Percentiles rank a stretch among this genome's conserved stretches.
Conservation (phyloP, 2,888 invertebrate species). For the Carabus problematicus region DNA sequence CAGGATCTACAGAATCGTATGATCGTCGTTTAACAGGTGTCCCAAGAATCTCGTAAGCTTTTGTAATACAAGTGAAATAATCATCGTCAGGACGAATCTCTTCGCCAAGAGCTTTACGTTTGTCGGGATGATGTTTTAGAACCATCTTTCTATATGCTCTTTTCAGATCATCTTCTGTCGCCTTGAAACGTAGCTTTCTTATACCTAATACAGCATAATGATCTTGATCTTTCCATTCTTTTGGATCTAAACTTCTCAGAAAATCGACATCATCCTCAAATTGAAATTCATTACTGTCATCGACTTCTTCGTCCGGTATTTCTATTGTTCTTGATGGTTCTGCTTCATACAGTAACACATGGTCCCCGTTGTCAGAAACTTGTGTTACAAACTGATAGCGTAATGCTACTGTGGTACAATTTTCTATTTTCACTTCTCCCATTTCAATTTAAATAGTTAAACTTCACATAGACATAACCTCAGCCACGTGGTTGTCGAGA, state of each 20-base stretch:
- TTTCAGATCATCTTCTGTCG: constrained; percentile 92
- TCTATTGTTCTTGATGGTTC: constrained; percentile 55
- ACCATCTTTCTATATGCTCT: constrained; percentile 91
- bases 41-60: constrained; percentile 92
- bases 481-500: constrained; percentile 35
- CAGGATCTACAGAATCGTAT: constrained; percentile 96
- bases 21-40: constrained; percentile 82
- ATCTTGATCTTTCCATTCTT: constrained; percentile 97
- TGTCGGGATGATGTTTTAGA: constrained; percentile 97
- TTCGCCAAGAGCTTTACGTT: constrained; percentile 90
- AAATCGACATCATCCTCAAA: constrained; percentile 81
- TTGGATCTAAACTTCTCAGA: constrained; percentile 88
- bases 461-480: constrained; percentile 46
- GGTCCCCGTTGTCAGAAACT: constrained; percentile 51
- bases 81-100: constrained; percentile 90
- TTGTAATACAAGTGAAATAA: constrained; percentile 98
- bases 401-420: constrained; percentile 54
- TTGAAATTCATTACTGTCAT: constrained; percentile 51
- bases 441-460: constrained; percentile 47
- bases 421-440: constrained; percentile 54
- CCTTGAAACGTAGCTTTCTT: constrained; percentile 79
- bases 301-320: constrained; percentile 46
- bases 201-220: constrained; percentile 96
- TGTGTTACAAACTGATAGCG: constrained; percentile 56
- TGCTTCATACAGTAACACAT: constrained; percentile 52